These are phyloP conservation scores for Pterostichus madidus DNA, from an alignment of 2,888 invertebrate species.

Conservation along the genomic window DNA sequence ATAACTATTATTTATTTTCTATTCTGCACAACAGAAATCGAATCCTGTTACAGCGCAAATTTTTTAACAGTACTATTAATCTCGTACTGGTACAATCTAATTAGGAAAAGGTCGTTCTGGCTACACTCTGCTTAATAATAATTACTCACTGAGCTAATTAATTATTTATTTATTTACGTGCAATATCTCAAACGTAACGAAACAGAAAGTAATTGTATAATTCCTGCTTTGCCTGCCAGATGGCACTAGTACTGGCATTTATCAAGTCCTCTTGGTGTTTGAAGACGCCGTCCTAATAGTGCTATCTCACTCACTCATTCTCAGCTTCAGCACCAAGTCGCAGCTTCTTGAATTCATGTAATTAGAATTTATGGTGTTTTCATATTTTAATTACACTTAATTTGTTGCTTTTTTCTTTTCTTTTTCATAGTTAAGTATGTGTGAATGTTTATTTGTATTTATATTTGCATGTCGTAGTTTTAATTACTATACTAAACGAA, in stretches of 20 bases:
- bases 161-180: neutral
- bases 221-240: neutral
- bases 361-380: conserved; percentile 26
- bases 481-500: too few species aligned
- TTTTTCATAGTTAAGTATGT: neutral
- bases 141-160: too few species aligned
- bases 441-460: neutral
- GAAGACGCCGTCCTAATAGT: neutral
- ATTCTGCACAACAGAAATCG: too few species aligned
- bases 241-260: neutral
- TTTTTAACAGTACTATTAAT: too few species aligned
- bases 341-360: neutral
- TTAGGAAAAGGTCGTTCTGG: too few species aligned
- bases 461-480: too few species aligned
- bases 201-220: neutral
- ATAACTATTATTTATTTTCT: too few species aligned
- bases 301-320: neutral
- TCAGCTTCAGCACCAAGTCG: too few species aligned
- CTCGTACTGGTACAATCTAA: too few species aligned
- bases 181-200: neutral
- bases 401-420: neutral
- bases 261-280: neutral
- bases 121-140: too few species aligned
- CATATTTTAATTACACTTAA: conserved; percentile 21
- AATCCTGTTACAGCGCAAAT: too few species aligned